phyloP scores from a whole-genome alignment of 1,140 invertebrate genomes.

The Anagrus nilaparvatae region DNA sequence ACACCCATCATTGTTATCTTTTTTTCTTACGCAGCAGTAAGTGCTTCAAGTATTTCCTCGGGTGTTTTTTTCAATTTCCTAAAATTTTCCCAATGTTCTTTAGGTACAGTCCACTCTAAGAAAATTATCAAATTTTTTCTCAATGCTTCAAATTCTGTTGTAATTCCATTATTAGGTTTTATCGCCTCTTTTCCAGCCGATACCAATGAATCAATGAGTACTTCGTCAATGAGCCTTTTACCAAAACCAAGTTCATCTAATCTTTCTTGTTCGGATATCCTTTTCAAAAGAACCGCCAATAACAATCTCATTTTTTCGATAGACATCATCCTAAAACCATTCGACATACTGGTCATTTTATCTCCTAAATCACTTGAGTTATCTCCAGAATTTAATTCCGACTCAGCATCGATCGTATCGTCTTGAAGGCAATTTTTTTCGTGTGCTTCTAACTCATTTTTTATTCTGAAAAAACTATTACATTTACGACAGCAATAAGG shows the following conservation, averaged over 20 bases:
- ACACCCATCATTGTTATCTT: no score
- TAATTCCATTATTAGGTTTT: constrained; percentile 30
- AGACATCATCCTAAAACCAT: constrained; percentile 44
- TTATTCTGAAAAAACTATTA: constrained; percentile 64
- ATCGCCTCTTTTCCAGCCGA: constrained; percentile 59
- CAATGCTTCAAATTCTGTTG: constrained; percentile 50
- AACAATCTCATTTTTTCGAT: constrained; percentile 67
- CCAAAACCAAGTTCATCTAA: constrained; percentile 69
- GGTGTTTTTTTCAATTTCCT: constrained; percentile 58
- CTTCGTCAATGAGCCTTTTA: constrained; percentile 70
- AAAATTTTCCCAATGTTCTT: constrained; percentile 65
- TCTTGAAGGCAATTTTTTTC: constrained; percentile 49
- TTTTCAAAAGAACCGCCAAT: constrained; percentile 66
- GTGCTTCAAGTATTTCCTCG: constrained; percentile 66
- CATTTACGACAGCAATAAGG: constrained; percentile 63
- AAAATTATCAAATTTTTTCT: constrained; percentile 64
- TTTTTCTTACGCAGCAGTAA: constrained; percentile 45
- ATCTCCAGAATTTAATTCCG: constrained; percentile 25
- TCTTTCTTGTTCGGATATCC: constrained; percentile 67
- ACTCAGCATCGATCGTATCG: constrained; percentile 36
- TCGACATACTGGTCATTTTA: constrained; percentile 3
- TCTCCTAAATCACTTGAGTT: constrained; percentile 64
- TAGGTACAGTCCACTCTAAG: constrained; percentile 70
- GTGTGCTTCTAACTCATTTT: constrained; percentile 58
- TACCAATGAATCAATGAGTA: constrained; percentile 65